Evolutionary conservation across 1,140 invertebrate species (phyloP), one percentile per base, ranked within the genome.

Genomic region (Galleria mellonella): DNA sequence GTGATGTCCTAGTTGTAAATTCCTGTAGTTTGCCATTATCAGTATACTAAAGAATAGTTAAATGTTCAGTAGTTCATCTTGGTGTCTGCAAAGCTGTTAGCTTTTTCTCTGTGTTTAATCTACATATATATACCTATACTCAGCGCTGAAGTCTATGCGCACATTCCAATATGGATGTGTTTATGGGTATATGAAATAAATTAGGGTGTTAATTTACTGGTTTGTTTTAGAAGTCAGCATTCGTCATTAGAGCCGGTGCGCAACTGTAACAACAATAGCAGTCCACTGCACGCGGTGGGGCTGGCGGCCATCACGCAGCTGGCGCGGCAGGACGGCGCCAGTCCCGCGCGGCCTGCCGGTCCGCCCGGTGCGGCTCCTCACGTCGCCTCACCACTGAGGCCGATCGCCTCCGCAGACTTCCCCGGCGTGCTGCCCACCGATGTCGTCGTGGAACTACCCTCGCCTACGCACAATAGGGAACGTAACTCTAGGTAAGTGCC

Each of bases 231-330:
- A 52, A 63, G 68, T 12, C 61, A 60, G 28, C 74, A 76, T 30
- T 58, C 72, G 6, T 52, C 58, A 5, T 42, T 86, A 32, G 83
- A 86, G 30, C 69, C 70, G 23, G 60, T 75, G n/a, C 69, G 74
- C 14, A 82, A 77, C 55, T 71, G 71, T 51, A 89, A 88, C 66
- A 89, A 89, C 67, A 89, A 89, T 70, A 87, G 77, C 55, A 87
- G 83, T 37, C 84, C 85, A 13, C 67, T 87, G 43, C 89, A 89
- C 66, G 88, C 89, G 43, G 89, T 91, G 48, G 90, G 90, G 8
- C 69, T 91, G 52, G 90, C 89, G 4, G 89, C 89, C 31, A 89
- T 91, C 49, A 88, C 90, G 53, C 88, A 90, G 57, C 75, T 90
- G 49, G 89, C 88, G 28, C 70, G 79, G 1, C 64, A 68, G 12